Evolutionary conservation across 1,140 invertebrate species (phyloP).

Genomic region (Lepidostoma basale): DNA sequence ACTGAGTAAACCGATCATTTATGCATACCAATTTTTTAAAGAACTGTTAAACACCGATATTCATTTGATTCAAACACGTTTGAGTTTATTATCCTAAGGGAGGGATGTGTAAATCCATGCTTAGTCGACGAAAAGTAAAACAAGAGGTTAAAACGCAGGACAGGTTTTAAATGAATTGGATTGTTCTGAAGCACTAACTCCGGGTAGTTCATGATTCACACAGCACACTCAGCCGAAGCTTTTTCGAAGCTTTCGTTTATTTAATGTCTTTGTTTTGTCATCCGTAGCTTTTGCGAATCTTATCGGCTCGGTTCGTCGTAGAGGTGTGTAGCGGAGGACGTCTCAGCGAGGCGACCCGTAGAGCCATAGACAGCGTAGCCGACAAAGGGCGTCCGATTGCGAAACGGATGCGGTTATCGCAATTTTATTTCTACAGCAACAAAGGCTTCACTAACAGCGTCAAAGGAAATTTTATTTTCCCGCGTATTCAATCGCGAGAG

Average conservation of each 20-base stretch:
- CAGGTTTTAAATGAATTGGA: neutral
- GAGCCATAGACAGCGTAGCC: slow-evolving; percentile 10
- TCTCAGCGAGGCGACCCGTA: slow-evolving; percentile 11
- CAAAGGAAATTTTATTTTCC: slow-evolving; percentile 13
- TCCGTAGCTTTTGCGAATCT: slow-evolving; percentile 27
- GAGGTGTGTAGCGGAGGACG: neutral
- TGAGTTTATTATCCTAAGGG: no score
- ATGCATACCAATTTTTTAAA: no score
- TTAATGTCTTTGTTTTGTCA: slow-evolving; percentile 42
- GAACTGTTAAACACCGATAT: no score
- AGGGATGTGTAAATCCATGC: no score
- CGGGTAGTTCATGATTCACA: neutral
- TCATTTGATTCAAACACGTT: no score
- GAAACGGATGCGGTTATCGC: slow-evolving; percentile 38
- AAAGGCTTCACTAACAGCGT: slow-evolving; percentile 4
- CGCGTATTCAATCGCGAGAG: neutral
- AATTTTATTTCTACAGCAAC: slow-evolving; percentile 35
- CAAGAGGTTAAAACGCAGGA: neutral
- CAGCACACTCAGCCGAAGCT: slow-evolving; percentile 13
- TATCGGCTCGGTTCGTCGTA: slow-evolving; percentile 33
- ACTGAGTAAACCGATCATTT: no score
- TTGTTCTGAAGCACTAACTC: neutral
- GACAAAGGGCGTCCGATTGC: slow-evolving; percentile 43
- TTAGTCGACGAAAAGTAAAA: no score
- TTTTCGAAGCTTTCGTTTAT: slow-evolving; percentile 33